Percentiles rank a stretch among this genome's conserved stretches.
phyloP scores from a whole-genome alignment of 2,888 invertebrate genomes.

The Druceiella hillmani region DNA sequence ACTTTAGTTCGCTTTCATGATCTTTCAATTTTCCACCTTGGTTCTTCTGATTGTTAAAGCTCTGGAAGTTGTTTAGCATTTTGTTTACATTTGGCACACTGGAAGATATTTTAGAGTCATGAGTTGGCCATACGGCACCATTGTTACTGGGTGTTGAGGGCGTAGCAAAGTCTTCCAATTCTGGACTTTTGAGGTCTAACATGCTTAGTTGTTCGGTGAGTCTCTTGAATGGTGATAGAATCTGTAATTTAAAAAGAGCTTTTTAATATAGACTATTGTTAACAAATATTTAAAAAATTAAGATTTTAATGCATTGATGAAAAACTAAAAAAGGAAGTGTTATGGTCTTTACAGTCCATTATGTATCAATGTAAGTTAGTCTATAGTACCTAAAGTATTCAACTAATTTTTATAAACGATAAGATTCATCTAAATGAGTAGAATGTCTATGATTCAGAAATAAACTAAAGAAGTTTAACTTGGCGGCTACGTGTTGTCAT shows the following conservation, averaged over 20 bases:
- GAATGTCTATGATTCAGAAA: no score
- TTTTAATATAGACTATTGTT: neutral
- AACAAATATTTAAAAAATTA: neutral
- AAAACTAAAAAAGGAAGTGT: neutral
- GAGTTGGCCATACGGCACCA: conserved; percentile 60
- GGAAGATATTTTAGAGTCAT: conserved; percentile 37
- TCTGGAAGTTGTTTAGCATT: conserved; percentile 14
- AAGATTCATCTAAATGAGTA: no score
- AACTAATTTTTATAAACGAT: no score
- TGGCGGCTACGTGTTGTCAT: no score
- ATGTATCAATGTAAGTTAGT: no score
- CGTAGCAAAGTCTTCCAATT: conserved; percentile 66
- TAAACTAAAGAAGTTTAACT: no score
- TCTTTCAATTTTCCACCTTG: no score
- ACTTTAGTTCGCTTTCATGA: conserved; percentile 37
- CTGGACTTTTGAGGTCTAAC: conserved; percentile 66
- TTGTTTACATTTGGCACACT: conserved; percentile 36
- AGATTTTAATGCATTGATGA: neutral
- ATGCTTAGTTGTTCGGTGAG: conserved; percentile 72
- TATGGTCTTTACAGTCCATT: conserved; percentile 2
- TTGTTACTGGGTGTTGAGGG: conserved; percentile 58
- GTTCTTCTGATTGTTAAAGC: no score
- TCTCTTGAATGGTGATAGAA: conserved; percentile 67
- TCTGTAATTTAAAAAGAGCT: conserved; percentile 33
- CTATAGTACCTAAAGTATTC: no score